Conservation (phyloP, 2,797 vertebrate genomes). For the Scolopax bukidnonensis region DNA sequence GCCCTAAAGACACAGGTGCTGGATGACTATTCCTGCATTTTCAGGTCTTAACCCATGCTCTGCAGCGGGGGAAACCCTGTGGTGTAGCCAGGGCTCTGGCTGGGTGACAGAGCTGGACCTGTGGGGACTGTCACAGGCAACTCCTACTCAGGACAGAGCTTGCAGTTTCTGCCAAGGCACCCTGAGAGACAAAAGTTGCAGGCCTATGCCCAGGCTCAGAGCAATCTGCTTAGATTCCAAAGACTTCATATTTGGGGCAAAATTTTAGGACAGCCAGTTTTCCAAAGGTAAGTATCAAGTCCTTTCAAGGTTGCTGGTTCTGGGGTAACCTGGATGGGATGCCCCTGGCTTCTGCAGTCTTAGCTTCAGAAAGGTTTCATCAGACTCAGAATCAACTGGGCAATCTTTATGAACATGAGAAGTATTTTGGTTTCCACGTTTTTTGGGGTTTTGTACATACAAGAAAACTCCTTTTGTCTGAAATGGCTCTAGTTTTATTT, state of each 20-base stretch:
- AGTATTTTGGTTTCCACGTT: not conserved
- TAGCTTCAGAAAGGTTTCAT: not conserved
- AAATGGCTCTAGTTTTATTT: not conserved
- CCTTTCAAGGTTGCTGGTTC: not conserved
- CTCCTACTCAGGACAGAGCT: not conserved
- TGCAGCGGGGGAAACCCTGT: not conserved
- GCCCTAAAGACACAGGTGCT: not conserved
- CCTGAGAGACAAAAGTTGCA: not conserved
- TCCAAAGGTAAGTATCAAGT: not conserved
- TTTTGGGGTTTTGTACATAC: not conserved
- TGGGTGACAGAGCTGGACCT: not conserved
- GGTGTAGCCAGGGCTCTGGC: not conserved
- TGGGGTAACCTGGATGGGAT: not conserved
- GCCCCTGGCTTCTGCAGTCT: not conserved
- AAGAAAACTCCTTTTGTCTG: not conserved
- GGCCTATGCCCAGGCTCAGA: not conserved
- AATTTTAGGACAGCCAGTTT: not conserved
- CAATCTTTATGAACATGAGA: not conserved
- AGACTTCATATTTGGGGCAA: not conserved
- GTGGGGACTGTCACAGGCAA: fast-evolving
- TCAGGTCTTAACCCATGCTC: not conserved
- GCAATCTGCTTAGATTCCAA: not conserved
- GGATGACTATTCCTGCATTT: not conserved
- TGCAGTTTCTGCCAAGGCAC: not conserved
- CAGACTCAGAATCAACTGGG: not conserved